Evolutionary conservation across 2,113 vertebrate genomes (phyloP).

Genomic region (Psittacara wagleri): DNA sequence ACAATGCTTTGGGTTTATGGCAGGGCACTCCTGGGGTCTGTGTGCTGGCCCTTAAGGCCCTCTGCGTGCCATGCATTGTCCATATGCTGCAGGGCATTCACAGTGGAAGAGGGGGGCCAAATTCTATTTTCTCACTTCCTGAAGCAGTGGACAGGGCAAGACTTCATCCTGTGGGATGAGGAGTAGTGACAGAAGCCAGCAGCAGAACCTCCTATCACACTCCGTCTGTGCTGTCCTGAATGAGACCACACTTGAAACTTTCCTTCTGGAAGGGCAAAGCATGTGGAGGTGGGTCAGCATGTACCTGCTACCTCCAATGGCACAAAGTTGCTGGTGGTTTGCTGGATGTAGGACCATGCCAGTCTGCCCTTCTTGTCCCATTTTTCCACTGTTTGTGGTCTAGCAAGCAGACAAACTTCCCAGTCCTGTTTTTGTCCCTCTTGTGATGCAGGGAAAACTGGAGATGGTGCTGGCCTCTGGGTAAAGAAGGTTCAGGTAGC

Average conservation of each 20-base stretch:
- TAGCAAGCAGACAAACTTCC: neutral
- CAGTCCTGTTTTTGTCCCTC: neutral
- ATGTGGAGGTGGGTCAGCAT: neutral
- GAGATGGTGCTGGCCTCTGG: neutral
- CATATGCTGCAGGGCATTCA: neutral
- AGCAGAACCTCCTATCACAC: neutral
- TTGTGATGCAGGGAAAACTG: neutral
- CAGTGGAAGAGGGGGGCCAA: neutral
- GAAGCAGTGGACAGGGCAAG: neutral
- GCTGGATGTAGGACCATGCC: neutral
- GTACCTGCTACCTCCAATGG: neutral
- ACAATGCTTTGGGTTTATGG: neutral
- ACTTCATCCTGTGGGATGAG: neutral
- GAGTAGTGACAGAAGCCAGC: neutral
- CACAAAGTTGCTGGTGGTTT: neutral
- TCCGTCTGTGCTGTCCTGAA: neutral
- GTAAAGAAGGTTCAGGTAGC: neutral
- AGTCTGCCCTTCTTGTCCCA: neutral
- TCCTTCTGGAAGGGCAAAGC: neutral
- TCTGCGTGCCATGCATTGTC: rapidly evolving
- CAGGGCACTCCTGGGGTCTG: neutral
- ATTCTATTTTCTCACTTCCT: neutral
- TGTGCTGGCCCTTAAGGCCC: neutral
- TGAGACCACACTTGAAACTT: neutral
- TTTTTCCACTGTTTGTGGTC: neutral